These are phyloP conservation scores for Schizopygopsis malacanthus DNA, from an alignment of 2,797 vertebrate species.

Conservation along the genomic window DNA sequence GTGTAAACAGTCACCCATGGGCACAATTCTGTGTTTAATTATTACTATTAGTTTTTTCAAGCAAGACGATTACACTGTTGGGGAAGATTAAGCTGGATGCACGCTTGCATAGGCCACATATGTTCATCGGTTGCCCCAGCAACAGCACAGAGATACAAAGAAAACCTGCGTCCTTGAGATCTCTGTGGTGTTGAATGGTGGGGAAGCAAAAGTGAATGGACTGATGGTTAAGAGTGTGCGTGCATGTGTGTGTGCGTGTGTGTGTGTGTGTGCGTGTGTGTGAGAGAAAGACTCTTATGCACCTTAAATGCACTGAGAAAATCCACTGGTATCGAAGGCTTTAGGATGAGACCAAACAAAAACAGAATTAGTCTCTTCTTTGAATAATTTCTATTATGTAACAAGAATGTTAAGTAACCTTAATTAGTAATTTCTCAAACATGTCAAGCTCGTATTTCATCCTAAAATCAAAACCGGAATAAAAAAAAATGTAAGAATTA, in stretches of 20 bases:
- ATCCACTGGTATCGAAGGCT: conserved; percentile 17
- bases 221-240: conserved; percentile 12
- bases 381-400: not conserved
- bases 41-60: conserved; percentile 2
- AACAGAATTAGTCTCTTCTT: not conserved
- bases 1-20: not conserved
- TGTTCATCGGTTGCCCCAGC: conserved; percentile 73
- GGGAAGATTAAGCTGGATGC: conserved; percentile 53
- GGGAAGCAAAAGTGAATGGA: conserved; percentile 67
- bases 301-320: not conserved
- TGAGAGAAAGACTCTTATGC: not conserved
- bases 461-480: not conserved
- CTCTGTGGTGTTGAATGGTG: conserved; percentile 52
- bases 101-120: conserved; percentile 65
- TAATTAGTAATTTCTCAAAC: not conserved
- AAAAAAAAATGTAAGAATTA: not conserved
- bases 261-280: not conserved
- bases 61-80: conserved; percentile 10
- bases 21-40: conserved; percentile 15
- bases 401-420: not conserved
- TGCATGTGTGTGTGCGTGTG: not conserved
- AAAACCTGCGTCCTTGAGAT: conserved; percentile 75
- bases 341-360: not conserved
- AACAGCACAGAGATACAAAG: conserved; percentile 76
- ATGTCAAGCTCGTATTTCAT: not conserved